These are phyloP conservation scores for Pongo abelii DNA, from an alignment of 2,113 vertebrate genomes.

Conservation along the genomic window DNA sequence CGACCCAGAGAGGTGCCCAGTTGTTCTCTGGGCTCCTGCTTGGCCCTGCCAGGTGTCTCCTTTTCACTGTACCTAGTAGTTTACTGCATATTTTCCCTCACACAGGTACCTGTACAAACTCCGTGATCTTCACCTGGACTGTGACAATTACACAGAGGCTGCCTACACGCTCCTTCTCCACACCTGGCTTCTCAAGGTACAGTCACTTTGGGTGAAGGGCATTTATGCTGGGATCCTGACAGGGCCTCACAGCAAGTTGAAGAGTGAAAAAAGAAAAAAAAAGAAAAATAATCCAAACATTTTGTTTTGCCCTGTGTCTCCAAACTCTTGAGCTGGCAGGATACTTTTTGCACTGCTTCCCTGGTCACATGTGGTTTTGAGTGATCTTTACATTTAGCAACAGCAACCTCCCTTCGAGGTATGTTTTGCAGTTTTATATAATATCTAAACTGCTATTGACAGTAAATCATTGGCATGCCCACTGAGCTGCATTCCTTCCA, in stretches of 20 bases:
- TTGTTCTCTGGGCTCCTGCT: not conserved
- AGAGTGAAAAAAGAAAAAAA: not conserved
- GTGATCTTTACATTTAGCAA: slow-evolving; percentile 4
- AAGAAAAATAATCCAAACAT: not conserved
- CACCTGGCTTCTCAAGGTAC: slow-evolving; percentile 95
- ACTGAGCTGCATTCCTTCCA: not conserved
- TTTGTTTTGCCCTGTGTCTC: not conserved
- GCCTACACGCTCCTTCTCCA: slow-evolving; percentile 96
- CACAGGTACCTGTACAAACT: slow-evolving; percentile 97
- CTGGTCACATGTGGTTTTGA: not conserved
- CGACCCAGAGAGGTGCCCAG: too few species aligned
- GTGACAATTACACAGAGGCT: slow-evolving; percentile 97
- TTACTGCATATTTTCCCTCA: not conserved
- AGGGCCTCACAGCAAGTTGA: not conserved
- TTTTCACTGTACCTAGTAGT: not conserved
- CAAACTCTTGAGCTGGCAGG: not conserved
- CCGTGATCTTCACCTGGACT: slow-evolving; percentile 96
- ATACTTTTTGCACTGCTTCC: not conserved
- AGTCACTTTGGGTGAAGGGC: not conserved
- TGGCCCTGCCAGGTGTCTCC: not conserved
- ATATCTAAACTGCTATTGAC: not conserved
- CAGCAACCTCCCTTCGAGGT: not conserved
- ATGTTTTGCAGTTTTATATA: not conserved
- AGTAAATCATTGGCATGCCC: slow-evolving; percentile 33
- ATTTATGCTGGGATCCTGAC: not conserved